A percentile compares a stretch with the other conserved stretches of the same genome.
Evolutionary conservation across 2,797 vertebrate species (phyloP).

Genomic region (Agapornis canus): DNA sequence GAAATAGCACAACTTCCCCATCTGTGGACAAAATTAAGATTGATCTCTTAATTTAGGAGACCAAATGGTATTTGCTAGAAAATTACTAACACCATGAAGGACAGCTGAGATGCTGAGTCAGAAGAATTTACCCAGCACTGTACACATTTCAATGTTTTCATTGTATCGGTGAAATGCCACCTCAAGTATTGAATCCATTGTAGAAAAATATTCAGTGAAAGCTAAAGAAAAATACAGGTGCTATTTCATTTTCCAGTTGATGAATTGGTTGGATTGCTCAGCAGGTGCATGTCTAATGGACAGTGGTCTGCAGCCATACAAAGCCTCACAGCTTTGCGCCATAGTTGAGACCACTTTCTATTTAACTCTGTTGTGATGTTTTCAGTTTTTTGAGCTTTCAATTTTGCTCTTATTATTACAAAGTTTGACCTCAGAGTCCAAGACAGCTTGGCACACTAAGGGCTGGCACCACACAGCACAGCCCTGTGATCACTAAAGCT

Average conservation of each 20-base stretch:
- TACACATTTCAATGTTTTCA: background rate
- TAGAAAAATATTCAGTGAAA: background rate
- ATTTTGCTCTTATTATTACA: background rate
- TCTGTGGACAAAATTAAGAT: background rate
- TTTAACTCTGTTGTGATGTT: accelerated
- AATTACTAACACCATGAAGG: background rate
- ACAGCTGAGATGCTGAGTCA: background rate
- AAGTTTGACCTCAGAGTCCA: background rate
- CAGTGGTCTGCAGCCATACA: background rate
- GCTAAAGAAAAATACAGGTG: background rate
- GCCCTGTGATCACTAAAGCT: background rate
- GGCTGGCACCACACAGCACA: background rate
- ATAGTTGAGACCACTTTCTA: background rate
- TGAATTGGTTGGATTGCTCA: background rate
- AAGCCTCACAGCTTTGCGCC: background rate
- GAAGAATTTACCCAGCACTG: background rate
- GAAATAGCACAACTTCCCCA: background rate
- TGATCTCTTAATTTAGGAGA: constrained; percentile 17
- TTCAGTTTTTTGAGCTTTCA: background rate
- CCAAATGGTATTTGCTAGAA: background rate
- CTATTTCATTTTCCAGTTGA: background rate
- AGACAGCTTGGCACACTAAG: background rate
- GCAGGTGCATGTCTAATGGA: background rate
- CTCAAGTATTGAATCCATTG: background rate
- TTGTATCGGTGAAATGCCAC: background rate